Percentiles rank a stretch among this genome's conserved stretches.
These are phyloP conservation scores for Bombus vancouverensis DNA, from an alignment of 1,140 invertebrate genomes.

Conservation along the genomic window DNA sequence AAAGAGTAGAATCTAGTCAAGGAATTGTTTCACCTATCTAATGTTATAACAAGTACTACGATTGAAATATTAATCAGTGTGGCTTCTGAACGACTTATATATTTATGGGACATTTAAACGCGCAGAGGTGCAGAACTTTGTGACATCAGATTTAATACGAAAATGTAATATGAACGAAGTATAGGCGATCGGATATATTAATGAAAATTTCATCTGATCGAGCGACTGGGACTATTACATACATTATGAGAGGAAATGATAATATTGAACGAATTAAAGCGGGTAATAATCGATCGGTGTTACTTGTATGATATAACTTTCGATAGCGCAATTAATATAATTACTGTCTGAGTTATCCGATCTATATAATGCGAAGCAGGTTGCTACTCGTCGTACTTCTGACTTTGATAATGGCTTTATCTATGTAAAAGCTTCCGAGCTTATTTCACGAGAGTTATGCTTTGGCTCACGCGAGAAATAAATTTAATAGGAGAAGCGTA, in stretches of 20 bases:
- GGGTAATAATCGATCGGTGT: conserved; percentile 3
- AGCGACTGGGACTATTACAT: background rate
- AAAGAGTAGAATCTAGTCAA: too few species aligned
- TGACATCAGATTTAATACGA: background rate
- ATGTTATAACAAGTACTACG: too few species aligned
- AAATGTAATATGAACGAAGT: background rate
- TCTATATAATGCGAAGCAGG: background rate
- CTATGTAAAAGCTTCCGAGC: background rate
- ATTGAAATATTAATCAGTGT: too few species aligned
- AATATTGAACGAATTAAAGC: background rate
- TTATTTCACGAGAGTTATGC: background rate
- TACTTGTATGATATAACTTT: background rate
- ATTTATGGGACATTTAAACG: too few species aligned
- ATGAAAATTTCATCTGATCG: background rate
- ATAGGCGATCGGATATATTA: background rate
- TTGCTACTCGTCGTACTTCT: background rate
- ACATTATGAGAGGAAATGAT: background rate
- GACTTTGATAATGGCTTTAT: background rate
- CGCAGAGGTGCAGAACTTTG: too few species aligned
- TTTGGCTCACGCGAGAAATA: too few species aligned
- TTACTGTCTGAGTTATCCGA: conserved; percentile 2
- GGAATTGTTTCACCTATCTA: too few species aligned
- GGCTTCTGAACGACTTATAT: too few species aligned
- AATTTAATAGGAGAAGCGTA: too few species aligned
- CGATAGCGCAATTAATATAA: conserved; percentile 17